These are phyloP conservation scores for Apantesis nais DNA, from an alignment of 2,888 invertebrate species.

Conservation along the genomic window DNA sequence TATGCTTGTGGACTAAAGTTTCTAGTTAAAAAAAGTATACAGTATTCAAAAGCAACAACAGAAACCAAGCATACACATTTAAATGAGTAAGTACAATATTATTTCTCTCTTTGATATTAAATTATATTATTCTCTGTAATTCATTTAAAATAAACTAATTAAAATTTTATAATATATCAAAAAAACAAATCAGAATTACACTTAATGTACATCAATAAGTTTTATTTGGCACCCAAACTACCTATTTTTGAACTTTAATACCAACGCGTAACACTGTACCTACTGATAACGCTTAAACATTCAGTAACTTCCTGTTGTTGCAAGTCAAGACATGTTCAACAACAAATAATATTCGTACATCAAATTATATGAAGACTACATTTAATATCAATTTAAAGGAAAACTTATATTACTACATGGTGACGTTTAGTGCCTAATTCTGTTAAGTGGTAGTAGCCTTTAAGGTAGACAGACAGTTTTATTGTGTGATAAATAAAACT, in stretches of 20 bases:
- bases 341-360: conserved; percentile 16
- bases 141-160: background rate
- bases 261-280: background rate
- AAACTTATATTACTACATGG: background rate
- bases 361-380: background rate
- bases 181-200: background rate
- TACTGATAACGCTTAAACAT: conserved; percentile 11
- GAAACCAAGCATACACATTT: background rate
- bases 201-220: background rate
- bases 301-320: conserved; percentile 22
- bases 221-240: background rate
- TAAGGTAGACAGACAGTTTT: too few relatives aligned
- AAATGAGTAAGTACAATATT: background rate
- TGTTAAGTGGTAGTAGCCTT: too few relatives aligned
- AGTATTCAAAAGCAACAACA: background rate
- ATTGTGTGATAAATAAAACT: too few relatives aligned
- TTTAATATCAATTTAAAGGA: background rate
- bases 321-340: conserved; percentile 24
- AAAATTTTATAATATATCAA: too few relatives aligned
- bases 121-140: too few relatives aligned
- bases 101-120: background rate
- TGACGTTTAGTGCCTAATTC: too few relatives aligned
- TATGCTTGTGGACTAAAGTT: background rate
- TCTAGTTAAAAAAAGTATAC: background rate
- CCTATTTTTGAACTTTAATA: background rate